Evolutionary conservation across 64 coral and sea anemone genomes (phyloP).

Genomic region (Dendronephthya gigantea): DNA sequence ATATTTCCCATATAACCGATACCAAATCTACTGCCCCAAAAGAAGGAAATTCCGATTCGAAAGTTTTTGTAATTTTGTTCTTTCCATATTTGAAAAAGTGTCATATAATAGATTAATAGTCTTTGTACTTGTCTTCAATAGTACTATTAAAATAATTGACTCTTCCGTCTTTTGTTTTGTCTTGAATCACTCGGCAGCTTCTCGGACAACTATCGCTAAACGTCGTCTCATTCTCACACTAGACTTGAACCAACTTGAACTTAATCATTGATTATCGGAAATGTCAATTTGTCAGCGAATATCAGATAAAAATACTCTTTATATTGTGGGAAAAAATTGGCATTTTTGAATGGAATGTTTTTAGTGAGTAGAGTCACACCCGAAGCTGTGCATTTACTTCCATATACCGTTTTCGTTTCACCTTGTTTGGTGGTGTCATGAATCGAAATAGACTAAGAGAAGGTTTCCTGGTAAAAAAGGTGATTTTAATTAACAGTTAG

Average conservation of each 20-base stretch:
- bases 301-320: background rate
- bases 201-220: background rate
- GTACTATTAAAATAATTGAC: no score
- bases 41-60: background rate
- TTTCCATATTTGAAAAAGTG: no score
- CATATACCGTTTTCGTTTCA: background rate
- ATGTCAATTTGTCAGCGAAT: no score
- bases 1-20: background rate
- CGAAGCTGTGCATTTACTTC: background rate
- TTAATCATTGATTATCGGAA: no score
- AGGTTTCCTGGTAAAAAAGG: conserved; percentile 68
- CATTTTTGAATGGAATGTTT: background rate
- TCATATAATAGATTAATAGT: no score
- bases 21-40: no score
- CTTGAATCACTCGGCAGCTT: background rate
- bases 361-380: background rate
- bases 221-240: no score
- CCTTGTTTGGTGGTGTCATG: background rate
- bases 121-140: no score
- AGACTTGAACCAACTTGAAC: no score
- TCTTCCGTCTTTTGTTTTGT: background rate
- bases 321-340: no score
- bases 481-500: no score
- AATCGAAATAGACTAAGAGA: conserved; percentile 47
- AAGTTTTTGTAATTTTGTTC: background rate